Conservation (phyloP, 2,888 invertebrate species). For the Nectonema munidae region DNA sequence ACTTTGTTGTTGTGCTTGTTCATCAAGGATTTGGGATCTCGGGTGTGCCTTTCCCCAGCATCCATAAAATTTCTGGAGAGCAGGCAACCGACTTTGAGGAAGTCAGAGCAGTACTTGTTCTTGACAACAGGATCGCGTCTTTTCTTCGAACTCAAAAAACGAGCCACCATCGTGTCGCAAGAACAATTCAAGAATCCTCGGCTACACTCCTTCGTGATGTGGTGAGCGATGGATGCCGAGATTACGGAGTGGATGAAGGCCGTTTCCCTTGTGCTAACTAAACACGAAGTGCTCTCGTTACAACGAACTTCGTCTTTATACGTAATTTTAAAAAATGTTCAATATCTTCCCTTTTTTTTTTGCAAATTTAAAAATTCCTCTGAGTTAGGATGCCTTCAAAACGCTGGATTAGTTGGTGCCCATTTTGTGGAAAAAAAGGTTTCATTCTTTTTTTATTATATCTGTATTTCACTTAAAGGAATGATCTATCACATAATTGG, state of each 20-base stretch:
- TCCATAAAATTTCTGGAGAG: slow-evolving; percentile 62
- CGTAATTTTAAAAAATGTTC: no score
- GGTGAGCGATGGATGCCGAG: slow-evolving; percentile 30
- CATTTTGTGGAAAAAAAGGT: no score
- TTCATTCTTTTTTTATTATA: no score
- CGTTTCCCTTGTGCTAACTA: slow-evolving; percentile 26
- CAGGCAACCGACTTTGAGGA: slow-evolving; percentile 34
- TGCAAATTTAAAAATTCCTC: no score
- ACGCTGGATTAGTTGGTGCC: no score
- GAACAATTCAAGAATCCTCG: slow-evolving; percentile 30
- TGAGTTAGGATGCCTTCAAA: no score
- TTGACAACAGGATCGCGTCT: neutral
- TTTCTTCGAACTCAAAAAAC: neutral
- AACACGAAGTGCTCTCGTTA: no score
- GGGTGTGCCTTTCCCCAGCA: slow-evolving; percentile 34
- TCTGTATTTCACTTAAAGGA: no score
- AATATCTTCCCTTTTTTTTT: no score
- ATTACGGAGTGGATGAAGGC: slow-evolving; percentile 31
- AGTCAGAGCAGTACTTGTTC: slow-evolving; percentile 51
- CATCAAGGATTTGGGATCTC: slow-evolving; percentile 57
- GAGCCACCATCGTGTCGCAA: slow-evolving; percentile 23
- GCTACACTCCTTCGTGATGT: slow-evolving; percentile 29
- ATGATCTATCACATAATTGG: no score
- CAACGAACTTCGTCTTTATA: no score
- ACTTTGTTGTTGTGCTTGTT: slow-evolving; percentile 84